Evolutionary conservation across 2,797 vertebrate genomes (phyloP).

Genomic region (Lophotriccus pileatus): DNA sequence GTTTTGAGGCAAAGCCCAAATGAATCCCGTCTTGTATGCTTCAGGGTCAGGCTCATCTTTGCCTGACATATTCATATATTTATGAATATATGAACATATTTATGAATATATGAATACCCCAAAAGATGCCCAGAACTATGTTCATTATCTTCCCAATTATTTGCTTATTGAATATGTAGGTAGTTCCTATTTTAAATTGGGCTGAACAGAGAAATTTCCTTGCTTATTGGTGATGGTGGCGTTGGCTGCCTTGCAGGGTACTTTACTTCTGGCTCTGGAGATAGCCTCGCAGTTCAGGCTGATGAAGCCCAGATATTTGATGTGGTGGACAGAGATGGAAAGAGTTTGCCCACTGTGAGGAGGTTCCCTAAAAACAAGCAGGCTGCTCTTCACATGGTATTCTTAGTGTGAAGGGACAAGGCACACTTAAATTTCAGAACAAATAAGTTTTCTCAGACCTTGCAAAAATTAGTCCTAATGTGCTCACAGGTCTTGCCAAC

Average conservation of each 20-base stretch:
- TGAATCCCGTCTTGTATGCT: constrained; percentile 58
- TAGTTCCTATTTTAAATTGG: background rate
- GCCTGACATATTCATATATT: background rate
- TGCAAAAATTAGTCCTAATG: background rate
- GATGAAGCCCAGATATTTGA: background rate
- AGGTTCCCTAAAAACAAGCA: background rate
- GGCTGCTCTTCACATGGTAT: accelerated
- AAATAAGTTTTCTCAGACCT: background rate
- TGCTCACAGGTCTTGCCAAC: background rate
- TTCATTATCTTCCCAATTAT: background rate
- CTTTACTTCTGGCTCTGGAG: background rate
- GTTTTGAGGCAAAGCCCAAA: constrained; percentile 60
- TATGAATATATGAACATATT: background rate
- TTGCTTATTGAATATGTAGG: background rate
- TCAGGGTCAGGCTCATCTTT: background rate
- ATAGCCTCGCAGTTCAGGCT: background rate
- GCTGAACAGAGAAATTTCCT: background rate
- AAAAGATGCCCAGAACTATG: background rate
- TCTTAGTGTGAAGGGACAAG: accelerated
- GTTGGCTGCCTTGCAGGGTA: background rate
- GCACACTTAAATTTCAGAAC: background rate
- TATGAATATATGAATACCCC: background rate
- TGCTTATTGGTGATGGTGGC: background rate
- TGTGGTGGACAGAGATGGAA: background rate
- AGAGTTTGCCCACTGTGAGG: background rate